Conservation (phyloP, 2,113 vertebrate species). For the Bos javanicus region DNA sequence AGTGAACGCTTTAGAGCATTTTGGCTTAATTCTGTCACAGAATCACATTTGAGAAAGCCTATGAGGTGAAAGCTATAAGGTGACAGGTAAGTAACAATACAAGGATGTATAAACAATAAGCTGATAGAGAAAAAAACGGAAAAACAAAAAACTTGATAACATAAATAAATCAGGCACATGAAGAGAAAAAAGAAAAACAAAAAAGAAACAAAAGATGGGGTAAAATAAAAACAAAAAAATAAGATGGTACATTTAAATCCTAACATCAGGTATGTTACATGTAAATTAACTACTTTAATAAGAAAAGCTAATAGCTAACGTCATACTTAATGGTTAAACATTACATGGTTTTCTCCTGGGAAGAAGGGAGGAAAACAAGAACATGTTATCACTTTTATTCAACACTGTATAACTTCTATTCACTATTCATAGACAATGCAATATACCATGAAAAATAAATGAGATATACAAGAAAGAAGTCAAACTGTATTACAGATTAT, state of each 20-base stretch:
- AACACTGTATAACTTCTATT: neutral
- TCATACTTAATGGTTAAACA: neutral
- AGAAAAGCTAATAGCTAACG: neutral
- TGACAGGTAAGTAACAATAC: neutral
- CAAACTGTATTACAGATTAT: neutral
- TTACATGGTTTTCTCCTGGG: neutral
- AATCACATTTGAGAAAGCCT: neutral
- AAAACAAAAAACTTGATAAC: neutral
- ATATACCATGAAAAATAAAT: neutral
- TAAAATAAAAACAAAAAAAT: slow-evolving; percentile 1
- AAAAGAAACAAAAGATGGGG: neutral
- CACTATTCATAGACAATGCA: neutral
- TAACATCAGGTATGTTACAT: neutral
- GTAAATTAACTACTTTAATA: neutral
- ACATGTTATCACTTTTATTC: neutral
- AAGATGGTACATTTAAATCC: neutral
- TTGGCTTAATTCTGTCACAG: neutral
- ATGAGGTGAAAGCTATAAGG: neutral
- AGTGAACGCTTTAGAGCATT: neutral
- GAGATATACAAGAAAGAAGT: neutral
- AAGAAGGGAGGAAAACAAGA: neutral
- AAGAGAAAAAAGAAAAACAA: neutral
- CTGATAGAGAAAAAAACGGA: neutral
- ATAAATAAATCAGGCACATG: neutral
- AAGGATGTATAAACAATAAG: neutral